Evolutionary conservation across 2,888 invertebrate genomes (phyloP).

Genomic region (Oscheius sp.): DNA sequence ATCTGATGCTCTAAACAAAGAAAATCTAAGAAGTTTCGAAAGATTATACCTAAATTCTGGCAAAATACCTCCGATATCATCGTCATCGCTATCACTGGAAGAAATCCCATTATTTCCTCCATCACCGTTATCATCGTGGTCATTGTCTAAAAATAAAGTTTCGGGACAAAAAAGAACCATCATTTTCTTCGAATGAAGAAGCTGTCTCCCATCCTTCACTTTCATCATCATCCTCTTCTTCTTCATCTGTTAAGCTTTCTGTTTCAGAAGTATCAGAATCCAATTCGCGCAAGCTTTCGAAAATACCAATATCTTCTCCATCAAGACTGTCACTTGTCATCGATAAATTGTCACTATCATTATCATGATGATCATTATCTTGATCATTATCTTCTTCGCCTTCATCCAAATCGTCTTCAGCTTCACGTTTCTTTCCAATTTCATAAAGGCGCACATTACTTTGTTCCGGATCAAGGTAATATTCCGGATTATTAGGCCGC

Average conservation of each 20-base stretch:
- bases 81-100: background rate
- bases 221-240: slow-evolving; percentile 17
- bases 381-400: slow-evolving; percentile 27
- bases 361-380: slow-evolving; percentile 9
- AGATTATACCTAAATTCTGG: background rate
- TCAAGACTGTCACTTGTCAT: slow-evolving; percentile 15
- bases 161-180: slow-evolving; percentile 2
- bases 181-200: slow-evolving; percentile 12
- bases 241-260: slow-evolving; percentile 3
- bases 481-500: background rate
- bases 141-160: background rate
- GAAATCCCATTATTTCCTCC: background rate
- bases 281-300: slow-evolving; percentile 13
- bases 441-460: slow-evolving; percentile 23
- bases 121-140: background rate
- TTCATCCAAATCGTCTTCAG: slow-evolving; percentile 32
- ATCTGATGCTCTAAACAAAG: slow-evolving; percentile 13
- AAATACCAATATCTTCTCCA: slow-evolving; percentile 8
- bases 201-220: slow-evolving; percentile 31
- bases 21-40: background rate
- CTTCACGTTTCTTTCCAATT: slow-evolving; percentile 26
- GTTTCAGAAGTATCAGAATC: background rate
- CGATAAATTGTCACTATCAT: slow-evolving; percentile 4
- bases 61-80: background rate
- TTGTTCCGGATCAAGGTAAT: slow-evolving; percentile 12